phyloP scores from a whole-genome alignment of 2,888 invertebrate genomes.

The Drosophila barbarae region DNA sequence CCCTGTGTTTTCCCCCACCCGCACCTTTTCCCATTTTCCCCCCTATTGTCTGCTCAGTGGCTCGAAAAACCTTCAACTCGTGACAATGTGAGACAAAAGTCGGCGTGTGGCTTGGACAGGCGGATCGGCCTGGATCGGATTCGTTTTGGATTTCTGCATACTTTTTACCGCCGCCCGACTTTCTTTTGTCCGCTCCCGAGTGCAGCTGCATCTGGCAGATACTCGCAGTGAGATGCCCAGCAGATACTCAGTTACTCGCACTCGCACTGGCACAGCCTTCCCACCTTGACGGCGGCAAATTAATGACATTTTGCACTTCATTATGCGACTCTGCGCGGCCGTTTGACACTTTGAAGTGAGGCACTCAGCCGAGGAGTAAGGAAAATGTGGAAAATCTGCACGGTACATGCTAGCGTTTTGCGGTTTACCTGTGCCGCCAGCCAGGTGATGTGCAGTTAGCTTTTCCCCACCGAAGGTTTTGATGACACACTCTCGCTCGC shows the following conservation, averaged over 20 bases:
- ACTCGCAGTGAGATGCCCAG: slow-evolving; percentile 6
- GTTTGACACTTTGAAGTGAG: slow-evolving; percentile 76
- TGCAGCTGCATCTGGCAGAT: slow-evolving; percentile 54
- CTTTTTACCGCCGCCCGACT: slow-evolving; percentile 54
- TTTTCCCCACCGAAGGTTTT: slow-evolving; percentile 22
- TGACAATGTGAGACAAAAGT: slow-evolving; percentile 62
- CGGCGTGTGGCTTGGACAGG: slow-evolving; percentile 63
- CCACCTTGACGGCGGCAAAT: slow-evolving; percentile 62
- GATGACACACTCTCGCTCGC: slow-evolving; percentile 28
- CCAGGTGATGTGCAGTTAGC: slow-evolving; percentile 68
- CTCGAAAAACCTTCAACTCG: slow-evolving; percentile 74
- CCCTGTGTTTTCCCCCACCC: neutral
- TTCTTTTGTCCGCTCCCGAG: slow-evolving; percentile 58
- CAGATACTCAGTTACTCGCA: slow-evolving; percentile 11
- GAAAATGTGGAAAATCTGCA: slow-evolving; percentile 13
- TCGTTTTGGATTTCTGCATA: slow-evolving; percentile 70
- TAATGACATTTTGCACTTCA: slow-evolving; percentile 76
- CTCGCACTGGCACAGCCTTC: slow-evolving; percentile 8
- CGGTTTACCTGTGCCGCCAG: slow-evolving; percentile 44
- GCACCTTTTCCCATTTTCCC: slow-evolving; percentile 37
- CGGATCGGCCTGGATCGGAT: slow-evolving; percentile 39
- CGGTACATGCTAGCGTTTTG: slow-evolving; percentile 40
- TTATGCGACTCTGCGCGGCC: slow-evolving; percentile 70
- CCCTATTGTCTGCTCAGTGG: slow-evolving; percentile 57
- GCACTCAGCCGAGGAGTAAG: slow-evolving; percentile 63